These are phyloP conservation scores for Chironomus tepperi DNA, from an alignment of 1,140 invertebrate genomes.

Conservation along the genomic window DNA sequence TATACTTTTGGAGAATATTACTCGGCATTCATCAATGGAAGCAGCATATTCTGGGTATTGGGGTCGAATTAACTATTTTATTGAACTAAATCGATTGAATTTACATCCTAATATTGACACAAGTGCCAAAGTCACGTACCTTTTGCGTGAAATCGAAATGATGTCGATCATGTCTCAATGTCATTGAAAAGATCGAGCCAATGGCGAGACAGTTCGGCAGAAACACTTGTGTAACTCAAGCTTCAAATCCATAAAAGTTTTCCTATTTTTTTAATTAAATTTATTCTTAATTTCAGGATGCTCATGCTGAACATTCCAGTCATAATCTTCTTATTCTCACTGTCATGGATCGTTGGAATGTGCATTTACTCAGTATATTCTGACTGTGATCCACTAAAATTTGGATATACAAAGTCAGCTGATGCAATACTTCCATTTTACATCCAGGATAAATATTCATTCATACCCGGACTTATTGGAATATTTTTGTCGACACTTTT, in stretches of 20 bases:
- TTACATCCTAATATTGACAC: too few relatives aligned
- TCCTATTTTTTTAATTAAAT: neutral
- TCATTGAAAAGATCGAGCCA: too few relatives aligned
- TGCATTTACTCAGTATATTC: slow-evolving; percentile 76
- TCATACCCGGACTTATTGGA: slow-evolving; percentile 72
- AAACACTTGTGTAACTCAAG: slow-evolving; percentile 14
- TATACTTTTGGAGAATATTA: too few relatives aligned
- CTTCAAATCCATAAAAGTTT: neutral
- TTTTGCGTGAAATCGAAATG: too few relatives aligned
- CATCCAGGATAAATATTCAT: slow-evolving; percentile 72
- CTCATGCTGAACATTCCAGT: slow-evolving; percentile 68
- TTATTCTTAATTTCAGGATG: slow-evolving; percentile 48
- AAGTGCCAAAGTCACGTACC: too few relatives aligned
- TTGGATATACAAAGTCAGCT: slow-evolving; percentile 63
- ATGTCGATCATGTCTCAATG: too few relatives aligned
- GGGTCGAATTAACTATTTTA: too few relatives aligned
- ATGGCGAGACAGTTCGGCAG: neutral
- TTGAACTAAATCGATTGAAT: too few relatives aligned
- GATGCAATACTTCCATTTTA: slow-evolving; percentile 81
- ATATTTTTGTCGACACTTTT: slow-evolving; percentile 82
- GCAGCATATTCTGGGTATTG: too few relatives aligned
- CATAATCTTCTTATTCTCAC: slow-evolving; percentile 64
- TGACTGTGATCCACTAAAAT: slow-evolving; percentile 72
- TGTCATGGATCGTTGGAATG: slow-evolving; percentile 78
- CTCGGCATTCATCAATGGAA: too few relatives aligned